Evolutionary conservation across 2,797 vertebrate species (phyloP).

Genomic region (Champsocephalus gunnari): DNA sequence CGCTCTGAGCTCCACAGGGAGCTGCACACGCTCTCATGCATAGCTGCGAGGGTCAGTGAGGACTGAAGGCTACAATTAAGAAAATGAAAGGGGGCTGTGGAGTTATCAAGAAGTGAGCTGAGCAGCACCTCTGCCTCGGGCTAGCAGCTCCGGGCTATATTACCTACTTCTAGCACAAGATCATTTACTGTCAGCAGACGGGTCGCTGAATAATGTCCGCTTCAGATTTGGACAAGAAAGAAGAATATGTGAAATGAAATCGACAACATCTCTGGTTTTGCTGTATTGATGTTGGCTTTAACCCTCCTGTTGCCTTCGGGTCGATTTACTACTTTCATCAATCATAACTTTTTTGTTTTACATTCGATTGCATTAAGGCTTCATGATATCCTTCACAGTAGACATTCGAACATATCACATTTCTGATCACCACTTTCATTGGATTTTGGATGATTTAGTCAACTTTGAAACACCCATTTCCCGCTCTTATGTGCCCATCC

Average conservation of each 20-base stretch:
- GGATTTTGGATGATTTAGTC: no score
- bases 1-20: background rate
- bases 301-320: no score
- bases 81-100: background rate
- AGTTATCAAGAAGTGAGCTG: background rate
- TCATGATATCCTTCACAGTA: no score
- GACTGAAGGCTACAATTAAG: background rate
- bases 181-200: background rate
- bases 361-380: no score
- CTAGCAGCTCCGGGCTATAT: background rate
- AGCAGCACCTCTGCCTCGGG: background rate
- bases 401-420: no score
- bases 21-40: background rate
- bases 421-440: no score
- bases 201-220: background rate
- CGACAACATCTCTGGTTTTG: background rate
- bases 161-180: background rate
- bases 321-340: no score
- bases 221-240: background rate
- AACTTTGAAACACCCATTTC: no score
- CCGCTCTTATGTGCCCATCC: no score
- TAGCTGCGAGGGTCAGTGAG: background rate
- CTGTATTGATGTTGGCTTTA: background rate
- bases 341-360: no score
- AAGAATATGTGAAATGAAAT: background rate